These are phyloP conservation scores for Dryococelus australis DNA, from an alignment of 2,888 invertebrate species.

Conservation along the genomic window DNA sequence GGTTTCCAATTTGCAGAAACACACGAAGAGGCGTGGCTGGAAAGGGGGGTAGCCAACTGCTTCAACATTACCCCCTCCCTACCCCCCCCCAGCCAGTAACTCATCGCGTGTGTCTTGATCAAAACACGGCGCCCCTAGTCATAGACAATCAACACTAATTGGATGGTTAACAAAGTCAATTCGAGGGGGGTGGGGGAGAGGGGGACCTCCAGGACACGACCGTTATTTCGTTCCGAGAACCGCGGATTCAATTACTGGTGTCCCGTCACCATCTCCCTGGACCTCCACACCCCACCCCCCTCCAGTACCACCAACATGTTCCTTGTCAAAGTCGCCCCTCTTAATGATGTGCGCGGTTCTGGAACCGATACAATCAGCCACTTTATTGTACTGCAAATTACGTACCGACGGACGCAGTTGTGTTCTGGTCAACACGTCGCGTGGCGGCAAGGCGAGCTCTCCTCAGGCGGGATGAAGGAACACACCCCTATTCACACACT, in stretches of 20 bases:
- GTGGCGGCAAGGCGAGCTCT: neutral
- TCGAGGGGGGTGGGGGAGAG: no score
- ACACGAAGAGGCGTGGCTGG: neutral
- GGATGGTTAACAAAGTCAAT: neutral
- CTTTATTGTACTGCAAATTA: constrained; percentile 7
- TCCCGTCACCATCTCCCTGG: neutral
- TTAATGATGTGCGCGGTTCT: neutral
- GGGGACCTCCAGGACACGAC: neutral
- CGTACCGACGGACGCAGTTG: neutral
- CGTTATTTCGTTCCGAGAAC: constrained; percentile 6
- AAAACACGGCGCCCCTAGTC: neutral
- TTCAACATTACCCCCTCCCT: no score
- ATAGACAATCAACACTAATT: neutral
- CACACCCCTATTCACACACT: no score
- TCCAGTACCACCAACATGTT: neutral
- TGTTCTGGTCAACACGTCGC: neutral
- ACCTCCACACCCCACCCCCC: neutral
- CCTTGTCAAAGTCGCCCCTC: no score
- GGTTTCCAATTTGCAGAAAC: neutral
- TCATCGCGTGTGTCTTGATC: neutral
- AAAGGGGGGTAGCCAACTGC: neutral
- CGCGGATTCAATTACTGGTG: neutral
- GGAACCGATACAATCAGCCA: neutral
- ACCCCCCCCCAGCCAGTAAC: neutral
- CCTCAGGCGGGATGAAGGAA: neutral